Conservation (phyloP, 1,140 invertebrate species). For the Gonioctena quinquepunctata region DNA sequence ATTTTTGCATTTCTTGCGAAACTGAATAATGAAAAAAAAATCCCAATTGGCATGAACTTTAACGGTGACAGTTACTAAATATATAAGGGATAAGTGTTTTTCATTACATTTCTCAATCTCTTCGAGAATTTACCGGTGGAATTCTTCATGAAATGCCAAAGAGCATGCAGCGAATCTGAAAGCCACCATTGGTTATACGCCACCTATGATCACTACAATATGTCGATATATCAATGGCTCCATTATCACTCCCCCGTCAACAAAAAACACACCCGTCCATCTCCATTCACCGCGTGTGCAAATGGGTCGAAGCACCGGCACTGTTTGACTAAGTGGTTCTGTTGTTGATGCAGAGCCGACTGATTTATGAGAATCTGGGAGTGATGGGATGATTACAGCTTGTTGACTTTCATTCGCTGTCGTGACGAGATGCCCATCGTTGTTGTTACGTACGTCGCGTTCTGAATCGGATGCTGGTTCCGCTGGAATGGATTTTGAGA, state of each 20-base stretch:
- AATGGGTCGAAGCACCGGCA: neutral
- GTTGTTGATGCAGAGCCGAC: conserved; percentile 3
- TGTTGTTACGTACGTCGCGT: neutral
- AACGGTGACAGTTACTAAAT: no score
- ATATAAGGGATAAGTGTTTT: no score
- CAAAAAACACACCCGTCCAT: neutral
- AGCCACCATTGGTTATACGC: neutral
- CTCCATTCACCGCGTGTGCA: neutral
- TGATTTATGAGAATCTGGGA: conserved; percentile 9
- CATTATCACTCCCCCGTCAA: neutral
- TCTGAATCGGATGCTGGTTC: no score
- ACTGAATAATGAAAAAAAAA: no score
- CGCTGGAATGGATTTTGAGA: no score
- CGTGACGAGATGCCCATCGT: neutral
- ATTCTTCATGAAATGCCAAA: no score
- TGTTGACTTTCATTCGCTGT: conserved; percentile 3
- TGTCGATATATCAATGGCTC: neutral
- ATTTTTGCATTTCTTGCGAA: no score
- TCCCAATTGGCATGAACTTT: no score
- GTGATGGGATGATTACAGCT: neutral
- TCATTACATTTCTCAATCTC: no score
- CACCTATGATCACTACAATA: neutral
- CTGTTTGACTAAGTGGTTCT: conserved; percentile 3
- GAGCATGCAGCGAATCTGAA: no score
- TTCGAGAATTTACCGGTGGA: no score